Percentiles rank a stretch among this genome's conserved stretches.
Conservation (phyloP, 2,113 vertebrate genomes). For the Capricornis sumatraensis region DNA sequence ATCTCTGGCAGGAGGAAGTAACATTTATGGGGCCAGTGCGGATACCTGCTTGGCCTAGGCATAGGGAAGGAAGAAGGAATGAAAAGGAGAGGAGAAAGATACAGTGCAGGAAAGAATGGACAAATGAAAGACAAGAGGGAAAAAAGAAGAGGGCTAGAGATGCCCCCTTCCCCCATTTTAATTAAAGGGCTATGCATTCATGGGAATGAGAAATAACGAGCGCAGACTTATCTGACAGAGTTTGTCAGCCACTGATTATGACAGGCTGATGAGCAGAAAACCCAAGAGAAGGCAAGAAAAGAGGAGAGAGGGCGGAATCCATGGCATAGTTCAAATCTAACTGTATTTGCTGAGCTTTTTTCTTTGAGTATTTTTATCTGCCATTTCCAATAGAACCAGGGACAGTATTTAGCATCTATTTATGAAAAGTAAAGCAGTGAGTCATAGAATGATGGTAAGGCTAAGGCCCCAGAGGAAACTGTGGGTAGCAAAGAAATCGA, state of each 20-base stretch:
- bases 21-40: neutral
- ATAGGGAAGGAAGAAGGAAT: neutral
- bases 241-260: neutral
- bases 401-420: conserved; percentile 47
- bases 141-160: neutral
- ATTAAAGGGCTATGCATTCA: neutral
- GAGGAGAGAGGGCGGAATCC: neutral
- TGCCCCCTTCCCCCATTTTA: fast-evolving
- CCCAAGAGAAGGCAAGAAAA: neutral
- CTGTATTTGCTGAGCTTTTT: neutral
- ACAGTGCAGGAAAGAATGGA: neutral
- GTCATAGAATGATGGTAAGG: conserved; percentile 40
- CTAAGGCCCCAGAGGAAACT: conserved; percentile 41
- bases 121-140: neutral
- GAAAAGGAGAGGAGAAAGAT: neutral
- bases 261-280: neutral
- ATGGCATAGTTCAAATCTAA: neutral
- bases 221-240: neutral
- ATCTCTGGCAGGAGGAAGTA: neutral
- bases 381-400: conserved; percentile 33
- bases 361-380: conserved; percentile 42
- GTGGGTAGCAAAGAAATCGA: conserved; percentile 38
- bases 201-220: neutral
- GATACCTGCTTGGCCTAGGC: neutral
- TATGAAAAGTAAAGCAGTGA: conserved; percentile 34